phyloP scores from a whole-genome alignment of 2,113 vertebrate genomes.

The Natator depressus region DNA sequence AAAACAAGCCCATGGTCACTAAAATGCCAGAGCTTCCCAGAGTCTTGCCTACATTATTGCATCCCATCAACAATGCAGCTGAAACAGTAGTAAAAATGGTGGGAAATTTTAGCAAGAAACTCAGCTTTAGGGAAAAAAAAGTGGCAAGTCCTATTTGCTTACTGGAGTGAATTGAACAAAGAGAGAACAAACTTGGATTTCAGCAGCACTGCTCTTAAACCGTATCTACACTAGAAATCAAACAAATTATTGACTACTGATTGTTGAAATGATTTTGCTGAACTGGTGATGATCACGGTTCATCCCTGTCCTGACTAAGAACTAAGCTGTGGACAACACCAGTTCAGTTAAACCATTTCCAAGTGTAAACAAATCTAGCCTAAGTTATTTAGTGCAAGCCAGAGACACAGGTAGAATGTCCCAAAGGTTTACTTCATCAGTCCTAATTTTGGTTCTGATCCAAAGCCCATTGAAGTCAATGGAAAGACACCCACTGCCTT shows the following conservation, averaged over 20 bases:
- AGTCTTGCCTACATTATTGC: not conserved
- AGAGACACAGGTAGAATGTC: conserved; percentile 7
- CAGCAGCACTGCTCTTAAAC: not conserved
- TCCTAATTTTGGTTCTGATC: not conserved
- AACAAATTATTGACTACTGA: not conserved
- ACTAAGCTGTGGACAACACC: not conserved
- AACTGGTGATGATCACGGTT: not conserved
- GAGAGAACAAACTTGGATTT: not conserved
- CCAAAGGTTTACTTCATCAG: conserved; percentile 43
- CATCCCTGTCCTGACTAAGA: not conserved
- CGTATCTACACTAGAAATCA: not conserved
- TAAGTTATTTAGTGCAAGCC: conserved; percentile 19
- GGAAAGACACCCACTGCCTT: not conserved
- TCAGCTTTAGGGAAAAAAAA: not conserved
- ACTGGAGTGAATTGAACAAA: not conserved
- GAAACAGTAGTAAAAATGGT: not conserved
- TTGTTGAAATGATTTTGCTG: not conserved
- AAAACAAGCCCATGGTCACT: not conserved
- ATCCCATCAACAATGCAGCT: not conserved
- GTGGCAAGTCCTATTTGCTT: not conserved
- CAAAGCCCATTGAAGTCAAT: not conserved
- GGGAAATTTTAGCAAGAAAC: not conserved
- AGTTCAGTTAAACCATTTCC: conserved; percentile 4
- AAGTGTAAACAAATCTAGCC: conserved; percentile 18
- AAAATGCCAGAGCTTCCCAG: not conserved